Conservation (phyloP, 2,113 vertebrate genomes). For the Grammomys dolichurus region DNA sequence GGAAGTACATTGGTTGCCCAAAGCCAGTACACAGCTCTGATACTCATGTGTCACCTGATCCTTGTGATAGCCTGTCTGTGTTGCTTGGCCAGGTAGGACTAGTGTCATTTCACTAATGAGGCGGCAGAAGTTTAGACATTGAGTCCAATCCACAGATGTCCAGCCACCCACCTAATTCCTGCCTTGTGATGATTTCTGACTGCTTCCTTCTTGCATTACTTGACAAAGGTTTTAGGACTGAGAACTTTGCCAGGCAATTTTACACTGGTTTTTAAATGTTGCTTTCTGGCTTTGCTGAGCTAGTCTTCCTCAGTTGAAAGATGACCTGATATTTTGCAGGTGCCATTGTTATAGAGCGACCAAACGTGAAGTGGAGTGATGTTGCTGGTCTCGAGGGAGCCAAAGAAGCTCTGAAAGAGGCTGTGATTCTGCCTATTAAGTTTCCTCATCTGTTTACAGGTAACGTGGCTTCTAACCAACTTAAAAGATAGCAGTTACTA, state of each 20-base stretch:
- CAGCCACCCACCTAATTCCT: background rate
- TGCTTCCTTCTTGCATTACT: background rate
- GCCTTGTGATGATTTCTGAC: background rate
- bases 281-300: background rate
- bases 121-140: background rate
- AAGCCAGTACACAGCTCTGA: background rate
- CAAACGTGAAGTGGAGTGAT: slow-evolving; percentile 97
- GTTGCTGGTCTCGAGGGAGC: slow-evolving; percentile 97
- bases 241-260: background rate
- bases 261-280: background rate
- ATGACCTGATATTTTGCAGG: slow-evolving; percentile 85
- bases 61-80: background rate
- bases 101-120: background rate
- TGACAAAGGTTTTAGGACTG: background rate
- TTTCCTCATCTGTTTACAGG: slow-evolving; percentile 99
- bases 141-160: background rate
- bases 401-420: slow-evolving; percentile 98
- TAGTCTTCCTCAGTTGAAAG: slow-evolving; percentile 53
- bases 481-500: background rate
- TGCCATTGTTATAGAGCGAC: slow-evolving; percentile 98
- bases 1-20: background rate
- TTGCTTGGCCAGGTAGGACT: background rate
- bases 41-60: background rate
- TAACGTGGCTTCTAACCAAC: slow-evolving; percentile 72
- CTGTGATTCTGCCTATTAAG: slow-evolving; percentile 98